Evolutionary conservation across 1,140 invertebrate genomes (phyloP), one percentile per base, ranked within the genome.

Genomic region (Macrostomum lignano): DNA sequence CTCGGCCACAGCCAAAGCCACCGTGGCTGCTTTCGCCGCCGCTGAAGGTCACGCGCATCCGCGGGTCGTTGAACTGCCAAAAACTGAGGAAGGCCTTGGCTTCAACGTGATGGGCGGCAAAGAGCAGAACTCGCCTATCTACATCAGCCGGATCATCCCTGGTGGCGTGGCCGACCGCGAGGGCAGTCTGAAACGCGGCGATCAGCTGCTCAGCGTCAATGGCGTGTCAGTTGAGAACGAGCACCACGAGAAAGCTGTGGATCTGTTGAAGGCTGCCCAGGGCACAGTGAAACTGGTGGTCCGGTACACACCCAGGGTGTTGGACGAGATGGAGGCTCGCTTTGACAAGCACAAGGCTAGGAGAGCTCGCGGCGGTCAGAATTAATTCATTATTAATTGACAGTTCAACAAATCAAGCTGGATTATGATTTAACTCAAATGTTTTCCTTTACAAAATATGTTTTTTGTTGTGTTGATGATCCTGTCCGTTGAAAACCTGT

Each of bases 71-170:
- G 86, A 94, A 58, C 61, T 98, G 2, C 86, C 88, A 9, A 96
- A 98, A 63, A 96, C 86, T 0, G 88, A 96, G 43, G 88, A 98
- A 65, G 88, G 88, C 3, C 64, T 98, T 14, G 91, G 91, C 2
- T 98, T 98, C 50, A 98, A 98, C 63, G 86, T 98, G 7, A 93
- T 91, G 79, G 88, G 86, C 30, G 86, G 88, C 3, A 79, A 84
- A 49, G 88, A 98, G 55, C 88, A 98, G 57, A 96, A 94, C 58
- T 94, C 86, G 1, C 88, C 91, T 0, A 96, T 98, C 61, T 98
- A 96, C 52, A 96, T 98, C 45, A 94, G 84, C 0, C 66, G 86
- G 48, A 96, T 98, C 44, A 94, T 96, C 44, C 86, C 84, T 26
- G 84, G 82, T 17, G 88, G 88, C 14, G 79, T 96, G 2, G 88